Evolutionary conservation across 2,888 invertebrate genomes (phyloP), one percentile per base, ranked within the genome.

Genomic region (Plusia festucae): DNA sequence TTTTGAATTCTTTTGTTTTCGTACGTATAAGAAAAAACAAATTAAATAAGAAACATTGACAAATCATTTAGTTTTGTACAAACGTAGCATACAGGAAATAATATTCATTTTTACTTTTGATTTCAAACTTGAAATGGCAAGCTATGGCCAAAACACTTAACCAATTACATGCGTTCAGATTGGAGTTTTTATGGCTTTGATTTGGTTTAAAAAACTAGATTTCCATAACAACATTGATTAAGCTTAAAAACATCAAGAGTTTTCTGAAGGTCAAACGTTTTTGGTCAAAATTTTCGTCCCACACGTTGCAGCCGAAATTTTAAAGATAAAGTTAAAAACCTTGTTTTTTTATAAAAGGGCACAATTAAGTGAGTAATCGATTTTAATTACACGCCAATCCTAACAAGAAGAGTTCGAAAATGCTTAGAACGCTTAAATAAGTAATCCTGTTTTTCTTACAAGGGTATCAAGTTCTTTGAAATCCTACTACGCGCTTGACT

Each of bases 401-500:
- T 40, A 60, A 49, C 18, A 52, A 55, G n/a, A 15, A n/a, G 11
- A 24, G 30, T 58, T 8, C 58, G 65, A 66, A 65, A 63, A 44
- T 54, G 30, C 66, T 72, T 54, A 54, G 22, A 40, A 63, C 54
- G 16, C 27, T 20, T 54, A 68, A 78, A 78, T 66, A 81, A 58
- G 76, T 82, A 78, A 83, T 82, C 82, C 76, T 67, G 68, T 82
- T 82, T 82, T 79, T 79, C 71, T 76, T 81, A 68, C 63, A 61
- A 70, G 75, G 68, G 76, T 78, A 74, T 83, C 70, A 78, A 83
- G 78, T 78, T 78, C 76, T 82, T 78, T 80, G 70, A 68, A 82
- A 82, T 76, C 83, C 78, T 74, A 79, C 75, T 82, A 79, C 78
- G 64, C 81, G 85, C 83, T 85, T 69, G 80, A 81, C 74, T 85